Percentiles rank a stretch among this genome's conserved stretches.
Evolutionary conservation across 2,888 invertebrate species (phyloP).

Genomic region (Caenorhabditis plicata): DNA sequence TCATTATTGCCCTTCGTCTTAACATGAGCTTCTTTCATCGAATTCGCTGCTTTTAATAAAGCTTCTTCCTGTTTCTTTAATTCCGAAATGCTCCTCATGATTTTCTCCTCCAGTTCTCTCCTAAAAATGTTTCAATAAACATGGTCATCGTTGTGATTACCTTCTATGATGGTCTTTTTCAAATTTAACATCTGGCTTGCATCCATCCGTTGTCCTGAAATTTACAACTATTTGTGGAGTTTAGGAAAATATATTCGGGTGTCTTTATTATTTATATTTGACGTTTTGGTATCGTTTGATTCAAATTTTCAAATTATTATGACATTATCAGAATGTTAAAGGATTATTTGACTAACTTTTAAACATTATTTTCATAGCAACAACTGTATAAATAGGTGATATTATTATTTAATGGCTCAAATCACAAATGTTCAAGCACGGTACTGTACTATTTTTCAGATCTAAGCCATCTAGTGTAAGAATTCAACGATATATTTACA

Average conservation of each 20-base stretch:
- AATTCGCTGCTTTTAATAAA: conserved; percentile 27
- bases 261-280: background rate
- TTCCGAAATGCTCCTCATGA: conserved; percentile 19
- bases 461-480: no score
- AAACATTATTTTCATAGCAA: no score
- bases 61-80: conserved; percentile 28
- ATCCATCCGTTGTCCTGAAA: background rate
- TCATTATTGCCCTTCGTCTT: no score
- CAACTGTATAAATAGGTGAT: no score
- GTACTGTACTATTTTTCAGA: no score
- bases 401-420: no score
- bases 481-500: no score
- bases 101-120: conserved; percentile 32
- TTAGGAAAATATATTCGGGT: no score
- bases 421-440: no score
- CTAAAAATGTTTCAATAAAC: conserved; percentile 6
- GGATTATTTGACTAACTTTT: no score
- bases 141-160: background rate
- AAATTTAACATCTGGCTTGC: conserved; percentile 26
- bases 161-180: conserved; percentile 32
- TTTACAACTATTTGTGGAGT: background rate
- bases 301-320: background rate
- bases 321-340: no score
- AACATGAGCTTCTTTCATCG: conserved; percentile 23
- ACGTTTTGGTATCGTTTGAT: background rate